Evolutionary conservation across 1,140 invertebrate genomes (phyloP).

Genomic region (Anastatus disparis): DNA sequence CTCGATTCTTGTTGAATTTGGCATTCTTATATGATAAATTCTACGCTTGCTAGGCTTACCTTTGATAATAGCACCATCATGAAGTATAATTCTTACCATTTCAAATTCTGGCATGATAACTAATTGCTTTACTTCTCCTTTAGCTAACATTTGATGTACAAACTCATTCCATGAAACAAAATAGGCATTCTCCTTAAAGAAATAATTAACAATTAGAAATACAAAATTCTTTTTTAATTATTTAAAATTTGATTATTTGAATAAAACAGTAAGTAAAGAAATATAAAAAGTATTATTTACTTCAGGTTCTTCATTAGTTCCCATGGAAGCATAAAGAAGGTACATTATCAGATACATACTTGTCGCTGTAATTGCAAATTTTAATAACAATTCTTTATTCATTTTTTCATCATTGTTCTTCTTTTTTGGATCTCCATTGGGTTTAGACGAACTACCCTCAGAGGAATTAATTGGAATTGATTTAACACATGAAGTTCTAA

Average conservation of each 20-base stretch:
- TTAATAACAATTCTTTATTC: slow-evolving; percentile 19
- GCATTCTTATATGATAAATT: too few species aligned
- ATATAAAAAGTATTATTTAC: not conserved
- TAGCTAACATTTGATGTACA: too few species aligned
- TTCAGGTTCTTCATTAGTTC: not conserved
- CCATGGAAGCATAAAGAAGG: not conserved
- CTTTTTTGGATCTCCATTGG: slow-evolving; percentile 23
- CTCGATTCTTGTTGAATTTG: slow-evolving; percentile 85
- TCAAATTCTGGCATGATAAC: slow-evolving; percentile 86
- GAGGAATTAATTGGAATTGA: slow-evolving; percentile 1
- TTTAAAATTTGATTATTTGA: too few species aligned
- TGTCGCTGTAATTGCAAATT: not conserved
- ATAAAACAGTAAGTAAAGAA: not conserved
- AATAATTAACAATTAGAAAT: not conserved
- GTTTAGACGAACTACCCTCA: not conserved
- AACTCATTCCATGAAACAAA: too few species aligned
- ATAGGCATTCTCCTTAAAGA: slow-evolving; percentile 56
- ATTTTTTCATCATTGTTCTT: slow-evolving; percentile 31
- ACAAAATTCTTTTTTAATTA: too few species aligned
- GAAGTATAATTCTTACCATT: too few species aligned
- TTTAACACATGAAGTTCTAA: slow-evolving; percentile 39
- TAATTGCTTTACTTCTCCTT: too few species aligned
- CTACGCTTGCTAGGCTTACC: slow-evolving; percentile 82
- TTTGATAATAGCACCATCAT: slow-evolving; percentile 89
- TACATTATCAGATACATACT: too few species aligned